Percentiles rank a stretch among this genome's conserved stretches.
Evolutionary conservation across 1,140 invertebrate genomes (phyloP).

Genomic region (Bombus pascuorum): DNA sequence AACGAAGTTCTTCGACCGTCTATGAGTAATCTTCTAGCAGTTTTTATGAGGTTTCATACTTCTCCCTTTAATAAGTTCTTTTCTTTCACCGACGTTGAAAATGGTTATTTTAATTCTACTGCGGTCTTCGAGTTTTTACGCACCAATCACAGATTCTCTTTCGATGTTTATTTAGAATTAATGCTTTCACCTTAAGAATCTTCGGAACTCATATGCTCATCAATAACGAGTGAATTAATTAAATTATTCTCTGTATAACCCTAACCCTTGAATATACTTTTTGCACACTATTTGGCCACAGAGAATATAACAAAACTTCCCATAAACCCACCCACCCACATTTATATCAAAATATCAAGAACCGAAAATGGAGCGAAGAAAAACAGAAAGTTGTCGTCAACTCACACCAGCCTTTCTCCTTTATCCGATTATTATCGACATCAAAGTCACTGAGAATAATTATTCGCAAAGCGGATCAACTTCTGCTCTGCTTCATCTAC

Average conservation of each 20-base stretch:
- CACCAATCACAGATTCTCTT: background rate
- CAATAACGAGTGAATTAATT: background rate
- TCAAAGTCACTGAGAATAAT: constrained; percentile 41
- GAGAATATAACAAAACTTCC: background rate
- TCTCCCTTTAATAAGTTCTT: background rate
- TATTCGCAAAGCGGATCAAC: constrained; percentile 46
- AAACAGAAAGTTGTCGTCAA: background rate
- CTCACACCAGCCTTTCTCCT: background rate
- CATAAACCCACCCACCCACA: background rate
- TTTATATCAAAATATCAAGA: too few relatives aligned
- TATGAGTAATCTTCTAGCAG: background rate
- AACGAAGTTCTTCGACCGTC: background rate
- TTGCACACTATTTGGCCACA: too few relatives aligned
- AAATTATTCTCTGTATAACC: background rate
- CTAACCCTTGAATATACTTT: background rate
- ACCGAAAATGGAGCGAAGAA: background rate
- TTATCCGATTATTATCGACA: constrained; percentile 30
- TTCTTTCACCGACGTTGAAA: background rate
- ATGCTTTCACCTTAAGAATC: background rate
- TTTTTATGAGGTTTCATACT: background rate
- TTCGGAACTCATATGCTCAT: background rate
- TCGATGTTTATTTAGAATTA: background rate
- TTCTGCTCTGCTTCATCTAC: constrained; percentile 35
- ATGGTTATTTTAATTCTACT: background rate
- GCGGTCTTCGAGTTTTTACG: background rate